Percentiles rank a stretch among this genome's conserved stretches.
phyloP scores from a whole-genome alignment of 2,888 invertebrate species.

The Stenchaetothrips biformis region DNA sequence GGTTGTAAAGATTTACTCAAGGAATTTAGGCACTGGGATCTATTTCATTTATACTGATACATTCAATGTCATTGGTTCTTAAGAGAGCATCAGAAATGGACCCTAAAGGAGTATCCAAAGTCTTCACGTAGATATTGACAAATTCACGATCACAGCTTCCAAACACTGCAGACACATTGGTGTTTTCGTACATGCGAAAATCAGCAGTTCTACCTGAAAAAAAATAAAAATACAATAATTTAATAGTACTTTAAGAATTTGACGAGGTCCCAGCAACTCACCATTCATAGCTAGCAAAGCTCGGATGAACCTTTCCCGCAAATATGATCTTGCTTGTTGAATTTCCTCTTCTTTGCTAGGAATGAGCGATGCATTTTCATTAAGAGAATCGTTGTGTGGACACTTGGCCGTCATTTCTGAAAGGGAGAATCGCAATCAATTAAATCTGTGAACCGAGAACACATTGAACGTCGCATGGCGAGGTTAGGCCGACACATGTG shows the following conservation, averaged over 20 bases:
- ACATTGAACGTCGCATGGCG: no score
- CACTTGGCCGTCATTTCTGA: no score
- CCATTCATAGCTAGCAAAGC: not conserved
- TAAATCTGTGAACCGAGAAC: no score
- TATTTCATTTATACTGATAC: not conserved
- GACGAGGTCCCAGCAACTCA: not conserved
- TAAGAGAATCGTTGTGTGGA: no score
- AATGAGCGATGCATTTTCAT: no score
- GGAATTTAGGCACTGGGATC: not conserved
- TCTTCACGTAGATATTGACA: not conserved
- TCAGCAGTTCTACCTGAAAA: not conserved
- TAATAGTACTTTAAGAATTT: no score
- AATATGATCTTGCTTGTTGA: not conserved
- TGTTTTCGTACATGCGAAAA: not conserved
- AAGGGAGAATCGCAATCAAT: no score
- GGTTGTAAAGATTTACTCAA: not conserved
- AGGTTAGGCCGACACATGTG: no score
- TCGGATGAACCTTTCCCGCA: not conserved
- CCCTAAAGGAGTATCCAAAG: not conserved
- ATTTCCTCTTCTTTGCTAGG: no score
- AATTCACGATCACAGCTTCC: conserved; percentile 3
- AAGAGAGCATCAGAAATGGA: not conserved
- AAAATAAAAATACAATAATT: no score
- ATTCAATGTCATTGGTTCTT: not conserved
- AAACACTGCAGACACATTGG: not conserved